Base-by-base conservation (phyloP, 2,113 vertebrate species). In the Pomatostomus ruficeps region DNA sequence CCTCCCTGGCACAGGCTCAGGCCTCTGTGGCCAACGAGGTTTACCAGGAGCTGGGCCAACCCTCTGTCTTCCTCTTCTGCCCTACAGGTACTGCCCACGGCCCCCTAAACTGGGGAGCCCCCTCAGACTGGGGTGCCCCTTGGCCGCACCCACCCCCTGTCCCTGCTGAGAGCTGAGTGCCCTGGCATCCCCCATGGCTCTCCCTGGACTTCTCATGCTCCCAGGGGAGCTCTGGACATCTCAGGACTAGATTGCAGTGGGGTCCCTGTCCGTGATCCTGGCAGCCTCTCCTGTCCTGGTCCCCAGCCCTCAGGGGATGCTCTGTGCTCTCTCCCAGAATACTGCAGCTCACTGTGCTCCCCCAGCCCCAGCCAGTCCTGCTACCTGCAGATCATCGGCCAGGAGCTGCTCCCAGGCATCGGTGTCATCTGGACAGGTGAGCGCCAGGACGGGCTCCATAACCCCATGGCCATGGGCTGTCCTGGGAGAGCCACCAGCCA, bases 381-480 rank as follows among this genome's bases (percentile, higher is more conserved):
- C 28, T 99, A 99, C 96, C 85, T 99, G 90, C 97, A 98, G 92
- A 98, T 98, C 13, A 95, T 99, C 0, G 98, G 98, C 43, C 98
- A 98, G 72, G 98, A 99, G 83, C 97, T 99, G 49, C 97, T 98
- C 48, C 98, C 98, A 14, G 97, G 95, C 61, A 99, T 99, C 2
- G 95, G 97, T 12, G 96, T 99, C 72, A 98, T 99, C 91, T 99
- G 98, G 98, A 99, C 98, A n/a, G 98, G 98, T 99, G 84, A 97
- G 95, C 5, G 0, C 18, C 33, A 4, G 49, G 29, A 22, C 11
- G 2, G 0, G n/a, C 62, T 31, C 52, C n/a, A n/a, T n/a, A 38
- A 10, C 36, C 15, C 70, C 6, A 24, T 43, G 40, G 67, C 59
- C n/a, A 10, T 0, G 0, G 26, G 57, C 55, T 12, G 6, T 38